Evolutionary conservation across 2,888 invertebrate genomes (phyloP).

Genomic region (Seira ritae): DNA sequence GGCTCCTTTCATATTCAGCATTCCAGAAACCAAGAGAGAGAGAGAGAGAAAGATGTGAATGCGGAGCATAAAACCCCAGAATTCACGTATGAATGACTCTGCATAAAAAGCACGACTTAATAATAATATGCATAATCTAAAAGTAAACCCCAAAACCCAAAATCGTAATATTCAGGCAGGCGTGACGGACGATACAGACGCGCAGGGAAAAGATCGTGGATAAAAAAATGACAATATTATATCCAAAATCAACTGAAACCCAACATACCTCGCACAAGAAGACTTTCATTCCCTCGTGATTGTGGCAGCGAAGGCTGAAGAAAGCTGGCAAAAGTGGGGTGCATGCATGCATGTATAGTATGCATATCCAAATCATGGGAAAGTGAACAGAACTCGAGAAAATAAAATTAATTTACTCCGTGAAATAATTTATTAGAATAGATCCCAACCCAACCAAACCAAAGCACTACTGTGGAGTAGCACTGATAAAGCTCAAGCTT

Average conservation of each 20-base stretch:
- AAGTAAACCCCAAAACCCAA: not conserved
- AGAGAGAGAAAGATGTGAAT: too few species aligned
- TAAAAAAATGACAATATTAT: too few species aligned
- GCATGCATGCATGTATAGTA: not conserved
- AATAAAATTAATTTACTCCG: constrained; percentile 34
- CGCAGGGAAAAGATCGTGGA: too few species aligned
- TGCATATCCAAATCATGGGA: constrained; percentile 7
- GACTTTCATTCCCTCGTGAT: too few species aligned
- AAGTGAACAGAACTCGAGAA: not conserved
- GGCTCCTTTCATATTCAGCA: not conserved
- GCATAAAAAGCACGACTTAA: not conserved
- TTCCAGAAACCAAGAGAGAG: not conserved
- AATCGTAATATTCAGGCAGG: not conserved
- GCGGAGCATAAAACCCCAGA: not conserved
- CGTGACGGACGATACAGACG: not conserved
- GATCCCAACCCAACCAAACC: too few species aligned
- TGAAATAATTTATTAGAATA: constrained; percentile 43
- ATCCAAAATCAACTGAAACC: too few species aligned
- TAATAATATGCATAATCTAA: not conserved
- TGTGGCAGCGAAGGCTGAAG: too few species aligned
- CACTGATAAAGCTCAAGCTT: not conserved
- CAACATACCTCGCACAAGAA: too few species aligned
- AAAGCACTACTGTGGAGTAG: not conserved
- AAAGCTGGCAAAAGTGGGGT: too few species aligned
- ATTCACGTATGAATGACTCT: not conserved